Conservation (phyloP, 92 coral and sea anemone genomes). For the Scolanthus callimorphus region DNA sequence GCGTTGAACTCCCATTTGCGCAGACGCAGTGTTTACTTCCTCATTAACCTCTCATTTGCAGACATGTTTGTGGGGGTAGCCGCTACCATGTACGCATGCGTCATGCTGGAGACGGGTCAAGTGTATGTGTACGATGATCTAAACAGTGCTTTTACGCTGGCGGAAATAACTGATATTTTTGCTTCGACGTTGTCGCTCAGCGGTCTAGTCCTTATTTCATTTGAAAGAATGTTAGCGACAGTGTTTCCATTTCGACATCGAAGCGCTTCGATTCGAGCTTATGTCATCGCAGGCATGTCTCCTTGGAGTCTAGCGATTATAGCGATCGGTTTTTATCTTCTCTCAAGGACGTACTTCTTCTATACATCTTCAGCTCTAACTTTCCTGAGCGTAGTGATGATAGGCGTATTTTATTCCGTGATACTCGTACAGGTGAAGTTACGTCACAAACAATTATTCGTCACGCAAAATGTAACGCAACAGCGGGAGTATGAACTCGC, state of each 20-base stretch:
- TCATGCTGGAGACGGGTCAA: background rate
- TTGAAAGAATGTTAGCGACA: background rate
- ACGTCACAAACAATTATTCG: background rate
- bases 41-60: background rate
- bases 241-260: background rate
- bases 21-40: background rate
- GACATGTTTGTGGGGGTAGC: background rate
- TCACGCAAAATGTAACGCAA: background rate
- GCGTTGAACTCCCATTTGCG: background rate
- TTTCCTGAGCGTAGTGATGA: background rate
- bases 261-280: background rate
- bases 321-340: background rate
- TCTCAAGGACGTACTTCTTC: background rate
- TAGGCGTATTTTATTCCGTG: background rate
- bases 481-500: background rate
- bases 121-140: background rate
- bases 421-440: background rate
- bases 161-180: background rate
- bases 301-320: background rate
- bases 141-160: background rate
- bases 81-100: background rate
- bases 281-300: background rate
- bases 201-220: background rate
- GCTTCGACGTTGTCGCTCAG: background rate
- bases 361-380: background rate